Base-by-base conservation (phyloP, 2,888 invertebrate genomes). In the Polia nebulosa region DNA sequence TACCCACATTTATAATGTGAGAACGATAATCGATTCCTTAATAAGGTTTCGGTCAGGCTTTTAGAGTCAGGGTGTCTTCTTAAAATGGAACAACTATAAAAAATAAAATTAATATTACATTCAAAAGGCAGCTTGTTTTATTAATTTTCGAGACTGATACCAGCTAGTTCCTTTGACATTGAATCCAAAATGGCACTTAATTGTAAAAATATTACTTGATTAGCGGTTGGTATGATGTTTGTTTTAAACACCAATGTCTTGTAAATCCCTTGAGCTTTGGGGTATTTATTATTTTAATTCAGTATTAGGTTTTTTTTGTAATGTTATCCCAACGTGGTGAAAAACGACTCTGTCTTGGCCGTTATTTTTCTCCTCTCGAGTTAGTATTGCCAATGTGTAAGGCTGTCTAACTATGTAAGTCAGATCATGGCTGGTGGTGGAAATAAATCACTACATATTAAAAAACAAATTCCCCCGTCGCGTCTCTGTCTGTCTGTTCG, bases 81-180 rank as follows among this genome's bases (percentile, higher is more conserved):
- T 72, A 45, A 78, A 65, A 47, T 57, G 29, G 5, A 74, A 22
- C 22, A 25, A 55, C 20, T 45, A 11, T 34, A 4, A 27, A 34
- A 27, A 45, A 32, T 32, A 15, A 47, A 68, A 51, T 5, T n/a
- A 53, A 44, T 25, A 1, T 47, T 3, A n/a, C 20, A 59, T 27
- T 22, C 0, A 20, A 60, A 60, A 59, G 83, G 81, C 75, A 81
- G 81, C 81, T 76, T 80, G 6, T 74, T 71, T 65, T 80, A 20
- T 76, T 80, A 53, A 64, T 83, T 75, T 83, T 70, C 58, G 78
- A 81, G 81, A 83, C 83, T 83, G 83, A 81, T 27, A 34, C 8
- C 68, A 57, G 39, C 51, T 62, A 82, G 81, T 83, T 81, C 78
- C 72, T 81, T 80, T 80, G 15, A 66, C 60, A 78, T 66, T 34